Percentiles rank a stretch among this genome's conserved stretches.
Conservation (phyloP, 1,140 invertebrate genomes). For the Metopolophium dirhodum region DNA sequence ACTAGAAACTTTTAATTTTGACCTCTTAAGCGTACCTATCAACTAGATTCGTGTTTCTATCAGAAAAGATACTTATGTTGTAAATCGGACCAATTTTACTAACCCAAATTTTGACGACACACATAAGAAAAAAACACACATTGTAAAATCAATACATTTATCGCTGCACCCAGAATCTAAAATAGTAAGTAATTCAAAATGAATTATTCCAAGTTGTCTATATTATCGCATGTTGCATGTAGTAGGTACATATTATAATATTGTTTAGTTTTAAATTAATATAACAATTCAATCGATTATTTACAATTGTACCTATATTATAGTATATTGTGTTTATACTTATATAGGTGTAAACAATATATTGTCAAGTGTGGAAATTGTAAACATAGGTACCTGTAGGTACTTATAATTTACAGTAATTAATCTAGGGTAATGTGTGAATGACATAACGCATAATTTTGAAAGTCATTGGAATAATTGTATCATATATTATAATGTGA, state of each 20-base stretch:
- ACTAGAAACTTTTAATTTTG: too few relatives aligned
- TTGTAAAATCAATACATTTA: too few relatives aligned
- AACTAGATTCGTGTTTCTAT: too few relatives aligned
- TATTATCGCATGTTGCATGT: background rate
- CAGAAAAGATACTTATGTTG: too few relatives aligned
- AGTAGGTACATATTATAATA: too few relatives aligned
- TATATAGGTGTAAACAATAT: background rate
- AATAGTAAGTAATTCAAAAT: too few relatives aligned
- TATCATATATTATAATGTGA: background rate
- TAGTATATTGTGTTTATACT: background rate
- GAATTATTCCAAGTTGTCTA: background rate
- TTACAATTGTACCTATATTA: background rate
- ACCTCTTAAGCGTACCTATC: too few relatives aligned
- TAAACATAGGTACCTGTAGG: background rate
- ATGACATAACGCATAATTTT: background rate
- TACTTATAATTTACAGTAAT: background rate
- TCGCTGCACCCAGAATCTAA: too few relatives aligned
- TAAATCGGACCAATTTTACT: too few relatives aligned
- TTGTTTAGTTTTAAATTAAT: background rate
- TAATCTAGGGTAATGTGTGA: background rate
- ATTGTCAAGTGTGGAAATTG: background rate
- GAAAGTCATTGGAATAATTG: conserved; percentile 9
- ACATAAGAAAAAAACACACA: too few relatives aligned
- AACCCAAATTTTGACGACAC: too few relatives aligned
- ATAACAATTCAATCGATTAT: background rate